Conservation (phyloP, 1,140 invertebrate species). For the Brachystomella parvula region DNA sequence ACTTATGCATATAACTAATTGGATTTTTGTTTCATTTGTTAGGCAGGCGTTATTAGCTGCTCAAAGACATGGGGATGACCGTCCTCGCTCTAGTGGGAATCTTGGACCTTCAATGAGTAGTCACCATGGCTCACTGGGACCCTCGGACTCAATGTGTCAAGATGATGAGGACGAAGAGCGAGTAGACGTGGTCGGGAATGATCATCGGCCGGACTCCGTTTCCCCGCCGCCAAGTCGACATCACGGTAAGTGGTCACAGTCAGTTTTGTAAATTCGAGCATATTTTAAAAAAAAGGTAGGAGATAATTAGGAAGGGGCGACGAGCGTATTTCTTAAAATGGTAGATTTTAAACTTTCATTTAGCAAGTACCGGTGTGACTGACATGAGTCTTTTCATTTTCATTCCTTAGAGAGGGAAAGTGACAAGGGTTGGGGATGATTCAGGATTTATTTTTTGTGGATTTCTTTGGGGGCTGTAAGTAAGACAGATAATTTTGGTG, state of each 20-base stretch:
- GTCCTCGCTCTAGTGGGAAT: constrained; percentile 35
- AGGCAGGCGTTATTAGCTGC: constrained; percentile 69
- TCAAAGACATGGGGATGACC: constrained; percentile 46
- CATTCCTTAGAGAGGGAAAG: too few relatives aligned
- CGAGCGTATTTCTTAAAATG: neutral
- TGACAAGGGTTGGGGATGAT: too few relatives aligned
- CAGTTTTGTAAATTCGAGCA: neutral
- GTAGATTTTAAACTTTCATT: too few relatives aligned
- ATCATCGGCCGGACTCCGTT: constrained; percentile 37
- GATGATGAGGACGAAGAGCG: constrained; percentile 68
- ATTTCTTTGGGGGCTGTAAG: too few relatives aligned
- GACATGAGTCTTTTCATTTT: too few relatives aligned
- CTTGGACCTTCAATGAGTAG: constrained; percentile 44
- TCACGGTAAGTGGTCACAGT: constrained; percentile 30
- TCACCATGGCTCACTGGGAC: constrained; percentile 43
- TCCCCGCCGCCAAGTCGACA: constrained; percentile 41
- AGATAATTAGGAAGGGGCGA: neutral
- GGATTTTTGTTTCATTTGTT: constrained; percentile 26
- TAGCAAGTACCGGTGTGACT: too few relatives aligned
- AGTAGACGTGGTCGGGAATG: constrained; percentile 75
- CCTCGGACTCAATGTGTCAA: constrained; percentile 38
- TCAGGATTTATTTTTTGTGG: too few relatives aligned
- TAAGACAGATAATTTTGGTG: too few relatives aligned
- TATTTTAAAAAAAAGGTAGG: neutral
- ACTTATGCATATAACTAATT: too few relatives aligned